Evolutionary conservation across 2,888 invertebrate species (phyloP), one percentile per base, ranked within the genome.

Genomic region (Brenthis daphne): DNA sequence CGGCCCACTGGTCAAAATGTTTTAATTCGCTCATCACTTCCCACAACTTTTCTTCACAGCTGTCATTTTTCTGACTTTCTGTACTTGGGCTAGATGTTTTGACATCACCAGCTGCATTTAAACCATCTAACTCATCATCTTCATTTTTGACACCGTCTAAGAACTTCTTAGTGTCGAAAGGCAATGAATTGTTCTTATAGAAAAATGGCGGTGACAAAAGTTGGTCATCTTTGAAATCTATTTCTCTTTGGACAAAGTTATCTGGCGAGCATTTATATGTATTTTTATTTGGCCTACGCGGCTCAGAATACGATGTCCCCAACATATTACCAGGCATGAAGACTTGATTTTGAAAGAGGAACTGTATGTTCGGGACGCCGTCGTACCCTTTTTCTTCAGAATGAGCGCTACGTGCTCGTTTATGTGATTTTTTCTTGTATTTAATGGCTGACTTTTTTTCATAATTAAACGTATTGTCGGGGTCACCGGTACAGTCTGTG

Each of bases 301-400:
- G 85, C 70, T 90, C 90, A 1, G 90, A 83, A 70, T 82, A 87
- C 0, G 89, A 80, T 0, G 81, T 73, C 16, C 82, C 79, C 66
- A 83, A 83, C 73, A 85, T 68, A 72, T 89, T 86, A 0, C 92
- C 90, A 12, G 92, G 92, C 90, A 93, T 89, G 72, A 93, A 92
- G 24, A 93, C 90, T 76, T 93, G 92, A 74, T 93, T 92, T 79
- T 92, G 92, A 73, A 93, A 93, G 16, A 92, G 80, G 79, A 93
- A 93, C 74, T 93, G 92, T 81, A 93, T 89, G 65, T 87, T 90
- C 3, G 92, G 92, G 1, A 86, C 79, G 2, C 82, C 82, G 63
- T 84, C 86, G 71, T 80, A 77, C 12, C 73, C 65, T 64, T 81
- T 82, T 53, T 86, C 80, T 3, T 81, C 88, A 0, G 87, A 82